Evolutionary conservation across 2,888 invertebrate species (phyloP).

Genomic region (Polydrusus pterygomalis): DNA sequence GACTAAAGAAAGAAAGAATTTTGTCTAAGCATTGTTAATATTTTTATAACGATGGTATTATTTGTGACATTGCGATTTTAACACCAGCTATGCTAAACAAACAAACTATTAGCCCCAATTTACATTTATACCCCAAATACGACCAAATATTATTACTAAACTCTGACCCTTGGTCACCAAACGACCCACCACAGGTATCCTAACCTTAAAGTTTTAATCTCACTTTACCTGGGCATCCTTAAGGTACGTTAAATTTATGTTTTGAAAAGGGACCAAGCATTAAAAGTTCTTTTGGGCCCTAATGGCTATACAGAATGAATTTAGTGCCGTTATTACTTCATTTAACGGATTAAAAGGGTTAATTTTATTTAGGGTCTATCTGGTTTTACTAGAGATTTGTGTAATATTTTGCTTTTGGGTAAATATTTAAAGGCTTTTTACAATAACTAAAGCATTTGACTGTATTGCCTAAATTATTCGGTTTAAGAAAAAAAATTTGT

Average conservation of each 20-base stretch:
- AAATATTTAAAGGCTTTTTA: background rate
- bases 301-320: constrained; percentile 29
- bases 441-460: too few relatives aligned
- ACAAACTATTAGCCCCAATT: background rate
- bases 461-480: too few relatives aligned
- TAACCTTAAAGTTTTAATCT: constrained; percentile 37
- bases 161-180: constrained; percentile 20
- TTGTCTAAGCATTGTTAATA: too few relatives aligned
- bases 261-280: constrained; percentile 22
- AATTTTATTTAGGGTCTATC: constrained; percentile 23
- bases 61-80: background rate
- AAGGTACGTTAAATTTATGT: constrained; percentile 21
- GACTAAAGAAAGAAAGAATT: too few relatives aligned
- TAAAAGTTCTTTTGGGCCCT: constrained; percentile 19
- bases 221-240: constrained; percentile 25
- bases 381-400: constrained; percentile 16
- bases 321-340: constrained; percentile 19
- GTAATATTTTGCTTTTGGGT: background rate
- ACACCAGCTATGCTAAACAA: background rate
- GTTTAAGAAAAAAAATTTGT: too few relatives aligned
- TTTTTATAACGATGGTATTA: too few relatives aligned
- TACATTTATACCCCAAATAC: constrained; percentile 2
- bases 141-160: constrained; percentile 24
- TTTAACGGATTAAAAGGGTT: constrained; percentile 24
- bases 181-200: constrained; percentile 6